These are phyloP conservation scores for Peromyscus californicus DNA, from an alignment of 2,113 vertebrate species.

Conservation along the genomic window DNA sequence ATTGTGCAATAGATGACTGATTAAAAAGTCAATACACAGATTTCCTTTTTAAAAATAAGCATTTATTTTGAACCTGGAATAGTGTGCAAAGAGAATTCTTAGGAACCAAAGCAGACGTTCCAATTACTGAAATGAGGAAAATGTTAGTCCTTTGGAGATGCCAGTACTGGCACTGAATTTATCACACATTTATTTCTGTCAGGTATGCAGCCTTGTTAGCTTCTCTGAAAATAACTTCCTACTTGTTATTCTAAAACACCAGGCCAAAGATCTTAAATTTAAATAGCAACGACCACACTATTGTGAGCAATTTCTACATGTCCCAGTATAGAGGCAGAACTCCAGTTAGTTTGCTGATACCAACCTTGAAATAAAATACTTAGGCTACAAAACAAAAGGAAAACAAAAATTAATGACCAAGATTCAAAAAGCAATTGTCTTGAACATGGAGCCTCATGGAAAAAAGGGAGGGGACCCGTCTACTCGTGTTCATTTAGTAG, in stretches of 20 bases:
- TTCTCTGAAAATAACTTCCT: constrained; percentile 62
- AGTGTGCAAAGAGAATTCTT: constrained; percentile 19
- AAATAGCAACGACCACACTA: constrained; percentile 45
- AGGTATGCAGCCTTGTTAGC: constrained; percentile 40
- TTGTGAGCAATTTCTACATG: constrained; percentile 26
- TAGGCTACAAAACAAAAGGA: constrained; percentile 32
- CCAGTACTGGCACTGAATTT: neutral
- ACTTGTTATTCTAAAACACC: constrained; percentile 54
- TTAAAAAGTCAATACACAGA: constrained; percentile 70
- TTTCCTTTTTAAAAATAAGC: constrained; percentile 73
- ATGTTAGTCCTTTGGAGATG: constrained; percentile 61
- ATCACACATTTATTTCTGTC: constrained; percentile 45
- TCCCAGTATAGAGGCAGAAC: constrained; percentile 65
- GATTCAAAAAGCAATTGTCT: constrained; percentile 66
- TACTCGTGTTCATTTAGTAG: constrained; percentile 69
- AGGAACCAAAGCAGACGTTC: constrained; percentile 51
- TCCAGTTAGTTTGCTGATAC: constrained; percentile 75
- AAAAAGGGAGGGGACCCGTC: constrained; percentile 57
- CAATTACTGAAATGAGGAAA: constrained; percentile 37
- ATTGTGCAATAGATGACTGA: constrained; percentile 83
- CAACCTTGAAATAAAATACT: constrained; percentile 24
- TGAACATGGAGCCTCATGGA: constrained; percentile 77
- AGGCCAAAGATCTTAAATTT: constrained; percentile 58
- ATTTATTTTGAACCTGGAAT: constrained; percentile 54
- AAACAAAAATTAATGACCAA: constrained; percentile 69